These are phyloP conservation scores for Yoshiicerus persimilis DNA, from an alignment of 1,140 invertebrate genomes.

Conservation along the genomic window DNA sequence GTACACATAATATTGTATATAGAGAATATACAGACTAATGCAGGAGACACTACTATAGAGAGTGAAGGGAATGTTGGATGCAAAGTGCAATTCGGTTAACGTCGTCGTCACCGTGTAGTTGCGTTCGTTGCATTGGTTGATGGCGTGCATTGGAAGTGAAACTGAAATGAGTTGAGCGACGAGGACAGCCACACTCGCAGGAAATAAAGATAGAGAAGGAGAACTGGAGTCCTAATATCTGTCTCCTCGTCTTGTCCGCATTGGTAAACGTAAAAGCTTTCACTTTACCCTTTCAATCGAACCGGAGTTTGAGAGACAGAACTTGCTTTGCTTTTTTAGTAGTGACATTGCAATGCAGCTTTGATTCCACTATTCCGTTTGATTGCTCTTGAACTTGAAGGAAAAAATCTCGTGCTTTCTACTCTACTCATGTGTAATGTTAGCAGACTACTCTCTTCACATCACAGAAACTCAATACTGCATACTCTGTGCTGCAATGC, in stretches of 20 bases:
- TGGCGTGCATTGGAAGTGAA: neutral
- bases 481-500: neutral
- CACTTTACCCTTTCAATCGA: constrained; percentile 8
- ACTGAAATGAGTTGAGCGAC: neutral
- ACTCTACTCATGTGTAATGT: neutral
- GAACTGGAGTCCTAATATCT: neutral
- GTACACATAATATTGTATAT: neutral
- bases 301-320: neutral
- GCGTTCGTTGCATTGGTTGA: neutral
- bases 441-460: neutral
- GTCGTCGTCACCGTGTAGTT: neutral
- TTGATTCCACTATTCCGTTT: neutral
- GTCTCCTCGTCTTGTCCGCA: neutral
- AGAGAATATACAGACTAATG: neutral
- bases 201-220: neutral
- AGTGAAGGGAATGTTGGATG: neutral
- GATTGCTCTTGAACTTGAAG: constrained; percentile 7
- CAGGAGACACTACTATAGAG: neutral
- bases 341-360: constrained; percentile 3
- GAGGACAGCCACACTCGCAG: neutral
- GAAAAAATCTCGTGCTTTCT: neutral
- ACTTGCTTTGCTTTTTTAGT: neutral
- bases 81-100: neutral
- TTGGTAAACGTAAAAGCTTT: constrained; percentile 18
- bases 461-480: neutral